These are phyloP conservation scores for Drosophila ananassae DNA, from an alignment of 1,140 invertebrate genomes.

Conservation along the genomic window DNA sequence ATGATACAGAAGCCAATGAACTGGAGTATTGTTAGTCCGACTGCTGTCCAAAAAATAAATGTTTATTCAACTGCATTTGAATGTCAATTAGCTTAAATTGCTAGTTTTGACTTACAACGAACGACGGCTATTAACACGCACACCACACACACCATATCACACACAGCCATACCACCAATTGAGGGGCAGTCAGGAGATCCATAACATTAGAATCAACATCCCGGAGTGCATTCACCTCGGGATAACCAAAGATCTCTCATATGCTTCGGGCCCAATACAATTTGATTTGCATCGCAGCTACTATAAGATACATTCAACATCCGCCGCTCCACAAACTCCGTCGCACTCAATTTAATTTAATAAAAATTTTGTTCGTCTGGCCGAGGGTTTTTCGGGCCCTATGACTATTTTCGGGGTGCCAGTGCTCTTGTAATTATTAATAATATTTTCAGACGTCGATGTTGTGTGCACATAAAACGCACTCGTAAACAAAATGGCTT, in stretches of 20 bases:
- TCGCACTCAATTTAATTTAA: slow-evolving; percentile 79
- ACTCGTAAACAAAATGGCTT: slow-evolving; percentile 71
- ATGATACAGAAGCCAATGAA: slow-evolving; percentile 19
- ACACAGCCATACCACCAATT: slow-evolving; percentile 51
- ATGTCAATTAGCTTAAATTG: slow-evolving; percentile 79
- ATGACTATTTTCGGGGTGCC: slow-evolving; percentile 68
- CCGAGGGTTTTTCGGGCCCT: slow-evolving; percentile 25
- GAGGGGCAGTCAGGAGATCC: slow-evolving; percentile 37
- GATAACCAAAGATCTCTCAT: slow-evolving; percentile 23
- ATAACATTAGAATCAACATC: slow-evolving; percentile 38
- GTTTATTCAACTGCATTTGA: slow-evolving; percentile 80
- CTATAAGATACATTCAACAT: slow-evolving; percentile 62
- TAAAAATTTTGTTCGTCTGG: slow-evolving; percentile 51
- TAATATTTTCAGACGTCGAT: slow-evolving; percentile 43
- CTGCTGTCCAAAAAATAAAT: slow-evolving; percentile 33
- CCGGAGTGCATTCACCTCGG: slow-evolving; percentile 73
- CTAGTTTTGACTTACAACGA: slow-evolving; percentile 73
- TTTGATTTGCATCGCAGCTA: slow-evolving; percentile 65
- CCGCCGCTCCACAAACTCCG: slow-evolving; percentile 56
- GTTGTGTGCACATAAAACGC: slow-evolving; percentile 72
- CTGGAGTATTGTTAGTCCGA: slow-evolving; percentile 12
- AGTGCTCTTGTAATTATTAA: slow-evolving; percentile 67
- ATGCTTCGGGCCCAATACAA: slow-evolving; percentile 23
- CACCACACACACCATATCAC: neutral
- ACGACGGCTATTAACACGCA: slow-evolving; percentile 67